These are phyloP conservation scores for Siniperca chuatsi DNA, from an alignment of 2,113 vertebrate genomes.

Conservation along the genomic window DNA sequence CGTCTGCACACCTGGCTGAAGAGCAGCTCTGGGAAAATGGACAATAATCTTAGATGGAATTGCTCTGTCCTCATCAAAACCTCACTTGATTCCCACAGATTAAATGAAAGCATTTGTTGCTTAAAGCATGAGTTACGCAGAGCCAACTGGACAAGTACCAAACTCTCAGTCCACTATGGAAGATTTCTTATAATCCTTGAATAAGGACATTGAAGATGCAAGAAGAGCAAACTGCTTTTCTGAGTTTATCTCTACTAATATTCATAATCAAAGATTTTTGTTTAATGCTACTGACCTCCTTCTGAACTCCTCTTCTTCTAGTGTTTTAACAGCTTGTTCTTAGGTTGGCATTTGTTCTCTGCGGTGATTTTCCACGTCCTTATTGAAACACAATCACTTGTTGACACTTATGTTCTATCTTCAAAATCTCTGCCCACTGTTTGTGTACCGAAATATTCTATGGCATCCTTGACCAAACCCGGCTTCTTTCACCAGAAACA, in stretches of 20 bases:
- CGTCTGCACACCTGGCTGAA: neutral
- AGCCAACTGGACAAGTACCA: neutral
- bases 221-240: neutral
- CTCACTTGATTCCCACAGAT: neutral
- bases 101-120: neutral
- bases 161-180: too few species aligned
- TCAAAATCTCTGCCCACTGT: neutral
- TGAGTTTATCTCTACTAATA: neutral
- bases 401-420: neutral
- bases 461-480: neutral
- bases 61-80: neutral
- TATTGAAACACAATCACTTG: neutral
- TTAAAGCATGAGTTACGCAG: neutral
- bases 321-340: neutral
- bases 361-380: neutral
- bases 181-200: neutral
- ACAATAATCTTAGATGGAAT: neutral
- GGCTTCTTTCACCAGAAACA: slow-evolving; percentile 88
- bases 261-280: neutral
- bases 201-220: neutral
- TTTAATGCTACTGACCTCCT: neutral
- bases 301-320: neutral
- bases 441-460: neutral
- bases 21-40: neutral
- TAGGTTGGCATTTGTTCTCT: neutral